phyloP scores from a whole-genome alignment of 2,113 vertebrate species.

The Corythoichthys haematopterus region DNA sequence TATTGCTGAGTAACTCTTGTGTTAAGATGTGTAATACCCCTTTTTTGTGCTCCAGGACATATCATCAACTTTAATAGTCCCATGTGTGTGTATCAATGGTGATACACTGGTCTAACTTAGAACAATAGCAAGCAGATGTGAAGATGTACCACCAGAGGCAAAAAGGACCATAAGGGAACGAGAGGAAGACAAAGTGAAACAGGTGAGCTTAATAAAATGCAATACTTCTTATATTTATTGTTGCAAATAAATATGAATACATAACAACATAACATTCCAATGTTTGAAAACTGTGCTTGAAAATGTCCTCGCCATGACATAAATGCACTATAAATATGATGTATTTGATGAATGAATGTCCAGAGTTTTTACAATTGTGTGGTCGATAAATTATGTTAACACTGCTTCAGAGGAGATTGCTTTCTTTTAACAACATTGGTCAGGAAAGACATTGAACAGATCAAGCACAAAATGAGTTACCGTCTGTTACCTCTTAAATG shows the following conservation, averaged over 20 bases:
- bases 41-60: too few species aligned
- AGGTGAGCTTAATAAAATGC: too few species aligned
- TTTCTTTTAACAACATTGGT: neutral
- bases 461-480: constrained; percentile 13
- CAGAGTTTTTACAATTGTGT: neutral
- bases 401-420: neutral
- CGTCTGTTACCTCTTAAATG: constrained; percentile 24
- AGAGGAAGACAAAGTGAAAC: too few species aligned
- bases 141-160: too few species aligned
- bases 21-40: neutral
- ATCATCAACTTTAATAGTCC: too few species aligned
- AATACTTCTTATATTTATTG: too few species aligned
- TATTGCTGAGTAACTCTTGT: neutral
- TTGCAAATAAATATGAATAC: neutral
- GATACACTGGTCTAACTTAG: too few species aligned
- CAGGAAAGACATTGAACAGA: neutral
- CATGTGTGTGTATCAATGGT: too few species aligned
- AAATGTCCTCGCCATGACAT: neutral
- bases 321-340: neutral
- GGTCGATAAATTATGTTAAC: neutral
- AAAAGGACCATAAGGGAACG: too few species aligned
- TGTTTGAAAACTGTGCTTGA: neutral
- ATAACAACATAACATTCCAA: neutral
- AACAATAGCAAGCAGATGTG: too few species aligned
- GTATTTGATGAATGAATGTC: neutral